Conservation (phyloP, 2,888 invertebrate species). For the Hirudinaria manillensis region DNA sequence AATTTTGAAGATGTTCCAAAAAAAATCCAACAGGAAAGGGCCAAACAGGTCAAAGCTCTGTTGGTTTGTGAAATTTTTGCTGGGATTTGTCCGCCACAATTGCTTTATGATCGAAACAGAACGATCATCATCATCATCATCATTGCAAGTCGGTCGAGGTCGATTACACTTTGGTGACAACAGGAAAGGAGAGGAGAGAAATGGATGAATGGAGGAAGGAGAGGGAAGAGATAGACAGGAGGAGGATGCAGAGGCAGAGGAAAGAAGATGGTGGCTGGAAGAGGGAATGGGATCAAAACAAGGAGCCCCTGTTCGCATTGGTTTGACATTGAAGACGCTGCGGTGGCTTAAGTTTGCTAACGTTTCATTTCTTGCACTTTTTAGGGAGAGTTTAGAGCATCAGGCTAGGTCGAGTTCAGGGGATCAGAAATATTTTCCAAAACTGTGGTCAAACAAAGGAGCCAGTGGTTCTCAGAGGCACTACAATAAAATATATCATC, state of each 20-base stretch:
- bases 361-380: background rate
- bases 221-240: constrained; percentile 48
- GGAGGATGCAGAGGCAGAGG: constrained; percentile 47
- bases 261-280: constrained; percentile 49
- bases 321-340: background rate
- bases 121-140: no score
- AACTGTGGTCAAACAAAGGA: background rate
- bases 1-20: constrained; percentile 45
- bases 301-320: constrained; percentile 34
- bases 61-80: no score
- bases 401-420: background rate
- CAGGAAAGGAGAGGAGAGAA: constrained; percentile 40
- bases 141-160: background rate
- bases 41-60: background rate
- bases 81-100: no score
- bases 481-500: constrained; percentile 8
- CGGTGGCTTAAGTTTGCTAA: background rate
- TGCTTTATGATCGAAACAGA: no score
- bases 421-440: background rate
- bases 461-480: background rate
- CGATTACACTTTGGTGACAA: background rate
- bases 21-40: constrained; percentile 28
- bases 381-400: no score
- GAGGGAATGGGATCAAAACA: constrained; percentile 51
- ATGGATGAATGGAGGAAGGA: constrained; percentile 50